Evolutionary conservation across 2,888 invertebrate species (phyloP), one percentile per base, ranked within the genome.

Genomic region (Pachliopta kotzebuea): DNA sequence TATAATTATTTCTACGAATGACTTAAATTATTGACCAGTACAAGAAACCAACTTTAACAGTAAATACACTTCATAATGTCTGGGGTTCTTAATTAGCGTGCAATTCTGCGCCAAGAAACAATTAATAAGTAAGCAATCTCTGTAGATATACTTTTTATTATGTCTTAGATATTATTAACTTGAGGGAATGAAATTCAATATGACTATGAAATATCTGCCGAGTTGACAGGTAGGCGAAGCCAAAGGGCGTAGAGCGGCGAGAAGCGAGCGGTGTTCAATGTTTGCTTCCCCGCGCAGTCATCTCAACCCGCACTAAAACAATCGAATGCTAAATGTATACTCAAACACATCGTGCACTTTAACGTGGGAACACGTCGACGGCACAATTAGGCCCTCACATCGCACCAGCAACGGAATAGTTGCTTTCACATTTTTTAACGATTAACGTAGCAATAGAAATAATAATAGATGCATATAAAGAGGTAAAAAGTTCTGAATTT

Each of bases 261-360:
- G 71, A 67, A 69, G 71, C 80, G 85, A 84, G 56, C 56, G 86
- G 84, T 87, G 80, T 80, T 76, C 79, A 77, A 80, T 90, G 88
- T 90, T 88, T 90, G 80, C 84, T 79, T 83, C 81, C 80, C 76
- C 68, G 80, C 68, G 80, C 84, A 83, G 86, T 85, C 85, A 84
- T 85, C 87, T 87, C 84, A 82, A 84, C 80, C 83, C 83, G 83
- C 88, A 87, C 90, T 90, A 90, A 91, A 88, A 91, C 90, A 91
- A 91, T 91, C 91, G 88, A 89, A 86, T 85, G 91, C 88, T 91
- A 91, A 91, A 85, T 83, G 88, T 77, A 83, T 84, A 77, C 79
- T 78, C 89, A 91, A 91, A 91, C 90, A 90, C 79, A 78, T 76
- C 83, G 84, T 80, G 85, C 88, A 86, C 84, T 88, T 86, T 85